phyloP scores from a whole-genome alignment of 2,113 vertebrate genomes.

The Aldabrachelys gigantea region DNA sequence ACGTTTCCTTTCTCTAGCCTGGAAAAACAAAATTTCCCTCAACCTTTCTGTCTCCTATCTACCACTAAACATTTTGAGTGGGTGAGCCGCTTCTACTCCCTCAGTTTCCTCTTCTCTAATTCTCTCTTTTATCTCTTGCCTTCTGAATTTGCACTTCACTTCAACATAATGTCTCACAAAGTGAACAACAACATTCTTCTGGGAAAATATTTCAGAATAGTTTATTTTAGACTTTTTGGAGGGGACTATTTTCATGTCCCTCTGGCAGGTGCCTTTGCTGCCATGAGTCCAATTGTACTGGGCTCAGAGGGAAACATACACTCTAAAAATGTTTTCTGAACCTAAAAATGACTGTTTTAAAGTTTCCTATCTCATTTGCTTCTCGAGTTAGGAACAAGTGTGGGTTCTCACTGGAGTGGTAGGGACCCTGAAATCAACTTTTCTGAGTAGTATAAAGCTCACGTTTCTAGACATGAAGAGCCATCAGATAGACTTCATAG shows the following conservation, averaged over 20 bases:
- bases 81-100: background rate
- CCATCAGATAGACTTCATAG: background rate
- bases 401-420: background rate
- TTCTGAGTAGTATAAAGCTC: background rate
- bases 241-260: background rate
- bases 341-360: background rate
- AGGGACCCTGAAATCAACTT: background rate
- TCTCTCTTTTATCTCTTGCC: background rate
- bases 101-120: background rate
- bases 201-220: background rate
- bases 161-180: fast-evolving
- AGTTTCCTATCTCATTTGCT: background rate
- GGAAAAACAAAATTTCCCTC: background rate
- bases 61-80: background rate
- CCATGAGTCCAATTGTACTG: background rate
- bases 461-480: constrained; percentile 6
- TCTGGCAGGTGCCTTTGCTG: background rate
- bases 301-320: background rate
- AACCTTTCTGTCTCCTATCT: background rate
- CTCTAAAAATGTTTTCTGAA: background rate
- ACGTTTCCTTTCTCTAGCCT: background rate
- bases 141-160: background rate
- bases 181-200: background rate
- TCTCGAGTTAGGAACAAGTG: background rate
- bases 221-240: background rate